Base-by-base conservation (phyloP, 2,113 vertebrate species). In the Aramus guarauna region DNA sequence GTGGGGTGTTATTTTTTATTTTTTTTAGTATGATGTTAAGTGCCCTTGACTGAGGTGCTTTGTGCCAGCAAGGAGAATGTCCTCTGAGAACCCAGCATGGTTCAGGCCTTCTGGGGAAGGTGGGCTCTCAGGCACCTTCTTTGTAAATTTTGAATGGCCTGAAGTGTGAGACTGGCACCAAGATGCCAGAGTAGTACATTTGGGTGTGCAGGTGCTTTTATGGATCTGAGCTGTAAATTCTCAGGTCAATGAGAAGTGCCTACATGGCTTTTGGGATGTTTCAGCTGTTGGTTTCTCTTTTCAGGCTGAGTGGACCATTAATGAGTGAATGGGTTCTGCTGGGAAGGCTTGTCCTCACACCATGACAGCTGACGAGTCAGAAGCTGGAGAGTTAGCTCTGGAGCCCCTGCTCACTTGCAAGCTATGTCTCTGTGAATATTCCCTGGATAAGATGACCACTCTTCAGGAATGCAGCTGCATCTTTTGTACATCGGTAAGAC, bases 341-440 rank as follows among this genome's bases (percentile, higher is more conserved):
- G 96, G 48, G 50, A 96, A 95, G 37, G 41, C 92, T 74, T 94
- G 89, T 79, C 92, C 68, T 92, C 62, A 94, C 94, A 89, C 89
- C 96, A 99, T 99, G 99, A 98, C 97, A 37, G 92, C 97, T 23
- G 98, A 98, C 37, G 85, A 97, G 50, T 92, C 97, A 13, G 64
- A 94, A 41, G 85, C 97, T 62, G 97, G 96, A 36, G 98, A 97
- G 78, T 74, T 97, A 75, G 95, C 97, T 37, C 90, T 97, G 30
- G 85, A 94, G 41, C 97, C 92, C 62, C 95, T 98, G n/a, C 83
- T 99, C 86, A 99, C 98, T 69, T 99, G 99, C 98, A 99, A 99
- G 93, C 98, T 99, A 48, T 99, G 99, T 96, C 98, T 99, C 78
- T 99, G 97, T 76, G 98, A 99, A 93, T 98, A 98, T 89, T 97